Percentiles rank a stretch among this genome's conserved stretches.
Evolutionary conservation across 2,113 vertebrate species (phyloP).

Genomic region (Equus przewalskii): DNA sequence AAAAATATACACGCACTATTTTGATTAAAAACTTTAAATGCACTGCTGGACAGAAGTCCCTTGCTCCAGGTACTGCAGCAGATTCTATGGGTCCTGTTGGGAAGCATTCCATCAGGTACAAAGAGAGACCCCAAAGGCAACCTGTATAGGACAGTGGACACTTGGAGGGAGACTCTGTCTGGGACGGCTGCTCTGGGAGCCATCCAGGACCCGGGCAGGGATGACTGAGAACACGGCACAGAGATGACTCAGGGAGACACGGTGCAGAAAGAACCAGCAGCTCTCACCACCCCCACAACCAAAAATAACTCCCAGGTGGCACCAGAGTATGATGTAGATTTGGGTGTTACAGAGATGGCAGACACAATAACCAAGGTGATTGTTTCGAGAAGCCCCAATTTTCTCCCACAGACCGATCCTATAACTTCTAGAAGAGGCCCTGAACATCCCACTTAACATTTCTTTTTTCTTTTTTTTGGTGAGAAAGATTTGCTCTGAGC

Average conservation of each 20-base stretch:
- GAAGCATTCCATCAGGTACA: background rate
- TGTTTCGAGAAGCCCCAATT: background rate
- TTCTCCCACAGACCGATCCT: background rate
- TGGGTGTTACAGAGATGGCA: background rate
- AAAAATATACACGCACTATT: background rate
- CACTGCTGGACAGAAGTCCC: background rate
- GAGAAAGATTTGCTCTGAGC: too few relatives aligned
- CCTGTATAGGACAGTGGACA: background rate
- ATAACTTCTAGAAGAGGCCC: background rate
- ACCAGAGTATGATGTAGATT: background rate
- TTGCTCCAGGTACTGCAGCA: background rate
- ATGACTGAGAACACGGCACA: background rate
- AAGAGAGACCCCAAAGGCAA: background rate
- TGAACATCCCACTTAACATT: background rate
- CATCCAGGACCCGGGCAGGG: background rate
- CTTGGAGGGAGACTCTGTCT: background rate
- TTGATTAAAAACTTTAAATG: background rate
- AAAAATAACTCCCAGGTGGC: conserved; percentile 47
- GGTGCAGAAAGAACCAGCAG: background rate
- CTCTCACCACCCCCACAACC: background rate
- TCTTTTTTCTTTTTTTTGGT: too few relatives aligned
- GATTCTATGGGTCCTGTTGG: background rate
- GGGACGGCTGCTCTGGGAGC: background rate
- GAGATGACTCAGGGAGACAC: background rate
- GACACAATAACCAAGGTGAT: background rate